Base-by-base conservation (phyloP, 2,113 vertebrate genomes). In the Phylloscopus trochiloides region DNA sequence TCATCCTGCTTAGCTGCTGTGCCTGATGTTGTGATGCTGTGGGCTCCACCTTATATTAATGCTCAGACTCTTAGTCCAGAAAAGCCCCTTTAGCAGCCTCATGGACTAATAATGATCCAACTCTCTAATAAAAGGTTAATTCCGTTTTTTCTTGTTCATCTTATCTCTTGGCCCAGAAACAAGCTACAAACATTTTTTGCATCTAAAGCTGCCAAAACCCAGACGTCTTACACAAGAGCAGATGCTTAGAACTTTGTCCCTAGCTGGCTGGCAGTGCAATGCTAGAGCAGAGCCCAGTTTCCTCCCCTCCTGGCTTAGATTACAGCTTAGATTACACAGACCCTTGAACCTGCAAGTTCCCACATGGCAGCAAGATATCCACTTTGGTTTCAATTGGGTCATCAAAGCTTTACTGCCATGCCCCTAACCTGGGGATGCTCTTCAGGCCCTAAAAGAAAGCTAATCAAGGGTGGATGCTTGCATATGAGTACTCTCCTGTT, bases 221-320 rank as follows among this genome's bases (percentile, higher is more conserved):
- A 85, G 81, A 38, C 1, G 0, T 91, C 93, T 95, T 96, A 75
- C 93, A 88, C 77, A 95, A 96, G 81, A 95, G 73, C 89, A 92
- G 74, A 86, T 94, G 93, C 77, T 91, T 22, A 75, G 93, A 88
- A 95, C 95, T 95, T 96, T 95, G 95, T 91, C 94, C 96, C 58
- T 92, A 72, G 91, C 81, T 82, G 89, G 77, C 66, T 96, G 96
- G 70, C 81, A 94, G 67, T 19, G 26, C 45, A 82, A 7, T 20
- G 71, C 77, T 45, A 90, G 18, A 84, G 32, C 59, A 71, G 63
- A 92, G 91, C 93, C 77, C 70, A 73, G 77, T 90, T 92, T 72
- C 52, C 89, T 92, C 89, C 89, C 80, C 65, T 91, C 21, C 62
- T 92, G 74, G 70, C 77, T 76, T 54, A 73, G 50, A 36, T 43